These are phyloP conservation scores for Corythornis leucogaster DNA, from an alignment of 2,797 vertebrate genomes.

Conservation along the genomic window DNA sequence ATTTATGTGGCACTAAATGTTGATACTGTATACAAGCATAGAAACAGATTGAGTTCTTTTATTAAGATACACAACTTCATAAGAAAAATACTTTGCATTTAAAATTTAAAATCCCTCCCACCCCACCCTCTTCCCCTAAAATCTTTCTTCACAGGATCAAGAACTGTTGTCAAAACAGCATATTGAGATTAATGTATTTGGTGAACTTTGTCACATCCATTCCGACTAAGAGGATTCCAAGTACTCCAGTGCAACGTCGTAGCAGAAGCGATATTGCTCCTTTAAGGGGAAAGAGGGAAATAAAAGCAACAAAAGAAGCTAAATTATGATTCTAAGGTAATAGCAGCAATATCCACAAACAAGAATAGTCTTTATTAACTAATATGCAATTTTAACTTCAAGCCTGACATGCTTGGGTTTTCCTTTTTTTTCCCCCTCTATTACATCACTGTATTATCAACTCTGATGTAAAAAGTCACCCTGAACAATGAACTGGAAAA, in stretches of 20 bases:
- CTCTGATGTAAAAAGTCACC: background rate
- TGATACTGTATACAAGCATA: conserved; percentile 82
- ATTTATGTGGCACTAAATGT: conserved; percentile 80
- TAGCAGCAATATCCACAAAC: background rate
- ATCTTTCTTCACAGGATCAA: conserved; percentile 77
- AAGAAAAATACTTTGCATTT: conserved; percentile 87
- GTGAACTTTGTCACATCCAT: conserved; percentile 55
- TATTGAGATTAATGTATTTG: conserved; percentile 61
- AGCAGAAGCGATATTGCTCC: conserved; percentile 99
- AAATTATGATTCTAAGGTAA: background rate
- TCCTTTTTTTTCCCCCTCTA: accelerated
- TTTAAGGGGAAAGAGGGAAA: conserved; percentile 42
- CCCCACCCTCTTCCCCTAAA: conserved; percentile 70
- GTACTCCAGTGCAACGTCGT: conserved; percentile 95
- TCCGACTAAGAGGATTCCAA: conserved; percentile 90
- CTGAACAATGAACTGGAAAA: background rate
- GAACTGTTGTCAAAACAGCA: conserved; percentile 63
- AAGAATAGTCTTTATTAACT: background rate
- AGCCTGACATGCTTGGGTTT: background rate
- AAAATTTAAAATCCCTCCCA: conserved; percentile 80
- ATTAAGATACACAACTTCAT: conserved; percentile 85
- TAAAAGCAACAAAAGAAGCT: background rate
- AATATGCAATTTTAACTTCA: background rate
- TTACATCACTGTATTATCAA: background rate
- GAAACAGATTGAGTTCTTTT: conserved; percentile 81